These are phyloP conservation scores for Odontophorus gujanensis DNA, from an alignment of 2,113 vertebrate species.

Conservation along the genomic window DNA sequence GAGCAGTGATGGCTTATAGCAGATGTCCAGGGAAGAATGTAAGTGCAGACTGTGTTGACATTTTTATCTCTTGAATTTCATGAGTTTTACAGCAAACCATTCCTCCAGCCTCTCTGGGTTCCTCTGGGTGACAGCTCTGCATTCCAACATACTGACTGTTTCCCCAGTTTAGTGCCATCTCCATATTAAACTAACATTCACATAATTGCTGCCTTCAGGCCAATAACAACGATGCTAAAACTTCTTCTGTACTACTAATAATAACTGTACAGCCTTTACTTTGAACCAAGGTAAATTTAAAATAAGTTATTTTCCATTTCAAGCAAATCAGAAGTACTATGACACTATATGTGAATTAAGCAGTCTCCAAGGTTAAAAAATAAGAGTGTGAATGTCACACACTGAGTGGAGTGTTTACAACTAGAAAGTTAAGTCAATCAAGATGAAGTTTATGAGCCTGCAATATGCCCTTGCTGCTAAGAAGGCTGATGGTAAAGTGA, in stretches of 20 bases:
- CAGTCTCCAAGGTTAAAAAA: neutral
- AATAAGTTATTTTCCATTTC: neutral
- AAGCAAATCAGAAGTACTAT: neutral
- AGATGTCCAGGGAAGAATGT: neutral
- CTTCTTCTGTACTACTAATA: neutral
- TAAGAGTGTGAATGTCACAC: neutral
- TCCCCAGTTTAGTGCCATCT: neutral
- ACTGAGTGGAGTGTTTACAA: neutral
- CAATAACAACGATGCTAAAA: neutral
- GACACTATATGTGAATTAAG: neutral
- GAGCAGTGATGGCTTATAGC: neutral
- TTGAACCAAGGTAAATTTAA: neutral
- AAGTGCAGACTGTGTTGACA: neutral
- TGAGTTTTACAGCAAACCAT: neutral
- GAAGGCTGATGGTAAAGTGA: neutral
- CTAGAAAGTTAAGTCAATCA: neutral
- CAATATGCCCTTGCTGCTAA: neutral
- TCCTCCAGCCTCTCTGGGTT: neutral
- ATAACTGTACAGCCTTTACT: neutral
- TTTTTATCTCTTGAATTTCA: neutral
- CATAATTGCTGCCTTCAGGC: neutral
- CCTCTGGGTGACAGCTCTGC: neutral
- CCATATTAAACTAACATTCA: neutral
- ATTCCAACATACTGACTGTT: neutral
- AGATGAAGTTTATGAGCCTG: neutral